A percentile compares a stretch with the other conserved stretches of the same genome.
Evolutionary conservation across 1,140 invertebrate species (phyloP).

Genomic region (Drosophila repletoides): DNA sequence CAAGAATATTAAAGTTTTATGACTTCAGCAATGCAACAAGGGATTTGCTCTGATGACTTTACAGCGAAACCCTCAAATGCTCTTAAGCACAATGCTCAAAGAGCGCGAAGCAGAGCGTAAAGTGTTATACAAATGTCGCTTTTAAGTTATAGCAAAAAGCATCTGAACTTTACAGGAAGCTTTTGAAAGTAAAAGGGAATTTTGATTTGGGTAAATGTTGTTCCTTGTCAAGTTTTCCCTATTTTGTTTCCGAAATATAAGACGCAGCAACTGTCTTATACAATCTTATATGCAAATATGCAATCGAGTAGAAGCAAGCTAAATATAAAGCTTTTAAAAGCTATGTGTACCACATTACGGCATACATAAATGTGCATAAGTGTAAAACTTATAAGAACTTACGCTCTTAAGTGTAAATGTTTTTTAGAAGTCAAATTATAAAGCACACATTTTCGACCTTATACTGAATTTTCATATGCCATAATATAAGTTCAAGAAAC

Average conservation of each 20-base stretch:
- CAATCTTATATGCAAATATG: too few species aligned
- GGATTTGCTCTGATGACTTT: not conserved
- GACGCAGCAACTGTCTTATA: too few species aligned
- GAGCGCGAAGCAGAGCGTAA: not conserved
- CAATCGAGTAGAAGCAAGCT: not conserved
- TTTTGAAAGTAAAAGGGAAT: not conserved
- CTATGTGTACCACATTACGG: too few species aligned
- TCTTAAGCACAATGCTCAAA: not conserved
- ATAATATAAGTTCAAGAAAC: too few species aligned
- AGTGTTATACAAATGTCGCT: constrained; percentile 16
- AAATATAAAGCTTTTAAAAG: not conserved
- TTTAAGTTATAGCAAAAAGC: constrained; percentile 8
- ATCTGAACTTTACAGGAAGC: too few species aligned
- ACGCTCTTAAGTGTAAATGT: too few species aligned
- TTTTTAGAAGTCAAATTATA: too few species aligned
- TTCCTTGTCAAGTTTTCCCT: not conserved
- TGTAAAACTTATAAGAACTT: not conserved
- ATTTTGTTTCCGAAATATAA: not conserved
- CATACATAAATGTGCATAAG: not conserved
- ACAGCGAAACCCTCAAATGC: not conserved
- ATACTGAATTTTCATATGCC: too few species aligned
- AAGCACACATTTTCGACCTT: too few species aligned
- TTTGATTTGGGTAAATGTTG: not conserved
- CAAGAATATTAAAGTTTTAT: too few species aligned
- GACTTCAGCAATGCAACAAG: not conserved